Percentiles rank a stretch among this genome's conserved stretches.
Evolutionary conservation across 2,888 invertebrate genomes (phyloP).

Genomic region (Beris morrisii): DNA sequence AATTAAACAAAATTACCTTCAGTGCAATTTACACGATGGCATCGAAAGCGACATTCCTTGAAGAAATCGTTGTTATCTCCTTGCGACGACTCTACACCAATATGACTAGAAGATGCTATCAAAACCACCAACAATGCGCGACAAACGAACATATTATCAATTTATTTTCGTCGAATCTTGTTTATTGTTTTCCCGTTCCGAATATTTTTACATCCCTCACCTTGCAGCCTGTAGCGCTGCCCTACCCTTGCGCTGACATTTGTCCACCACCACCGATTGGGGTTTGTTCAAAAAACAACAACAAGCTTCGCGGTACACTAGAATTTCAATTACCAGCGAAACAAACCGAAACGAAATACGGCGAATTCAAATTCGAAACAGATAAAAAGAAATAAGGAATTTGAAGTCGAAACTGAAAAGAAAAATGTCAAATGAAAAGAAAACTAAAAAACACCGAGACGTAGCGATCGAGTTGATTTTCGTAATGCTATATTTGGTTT

Average conservation of each 20-base stretch:
- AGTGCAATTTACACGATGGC: slow-evolving; percentile 57
- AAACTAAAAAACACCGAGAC: not conserved
- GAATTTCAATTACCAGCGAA: too few relatives aligned
- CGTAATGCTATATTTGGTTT: too few relatives aligned
- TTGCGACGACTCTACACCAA: slow-evolving; percentile 45
- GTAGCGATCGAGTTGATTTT: not conserved
- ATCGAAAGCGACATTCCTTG: slow-evolving; percentile 57
- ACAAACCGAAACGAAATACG: too few relatives aligned
- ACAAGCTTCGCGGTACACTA: too few relatives aligned
- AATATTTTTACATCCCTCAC: not conserved
- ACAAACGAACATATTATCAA: slow-evolving; percentile 7
- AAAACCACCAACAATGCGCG: not conserved
- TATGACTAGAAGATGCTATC: not conserved
- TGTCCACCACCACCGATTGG: too few relatives aligned
- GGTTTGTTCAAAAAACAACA: too few relatives aligned
- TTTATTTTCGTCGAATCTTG: not conserved
- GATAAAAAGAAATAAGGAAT: not conserved
- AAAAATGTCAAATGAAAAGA: not conserved
- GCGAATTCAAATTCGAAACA: not conserved
- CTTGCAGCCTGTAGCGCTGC: not conserved
- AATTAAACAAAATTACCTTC: slow-evolving; percentile 47
- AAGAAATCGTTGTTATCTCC: slow-evolving; percentile 60
- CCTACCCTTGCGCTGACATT: not conserved
- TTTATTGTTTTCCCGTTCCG: not conserved
- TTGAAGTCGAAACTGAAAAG: too few relatives aligned